Conservation (phyloP, 2,797 vertebrate genomes). For the Manis javanica region DNA sequence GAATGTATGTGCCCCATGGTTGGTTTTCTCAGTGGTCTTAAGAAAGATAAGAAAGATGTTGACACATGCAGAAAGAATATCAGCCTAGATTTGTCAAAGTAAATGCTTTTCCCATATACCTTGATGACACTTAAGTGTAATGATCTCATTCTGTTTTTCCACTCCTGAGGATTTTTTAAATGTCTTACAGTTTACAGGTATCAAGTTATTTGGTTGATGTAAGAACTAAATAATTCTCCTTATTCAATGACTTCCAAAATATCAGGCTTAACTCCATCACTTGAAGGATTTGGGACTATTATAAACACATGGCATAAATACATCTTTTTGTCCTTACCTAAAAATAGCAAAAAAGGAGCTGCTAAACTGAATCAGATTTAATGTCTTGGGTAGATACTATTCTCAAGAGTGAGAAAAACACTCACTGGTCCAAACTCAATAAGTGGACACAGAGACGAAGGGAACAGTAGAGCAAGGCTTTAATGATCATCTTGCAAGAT, state of each 20-base stretch:
- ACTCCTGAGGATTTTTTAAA: neutral
- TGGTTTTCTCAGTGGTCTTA: neutral
- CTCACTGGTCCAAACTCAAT: too few relatives aligned
- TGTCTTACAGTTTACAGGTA: neutral
- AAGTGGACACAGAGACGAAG: too few relatives aligned
- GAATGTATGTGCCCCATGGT: neutral
- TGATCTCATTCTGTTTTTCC: neutral
- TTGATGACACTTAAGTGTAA: constrained; percentile 37
- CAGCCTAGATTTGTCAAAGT: neutral
- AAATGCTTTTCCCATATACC: neutral
- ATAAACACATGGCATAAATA: neutral
- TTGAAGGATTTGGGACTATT: neutral
- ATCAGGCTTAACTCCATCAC: neutral
- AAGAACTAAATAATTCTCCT: constrained; percentile 32
- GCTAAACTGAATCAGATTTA: neutral
- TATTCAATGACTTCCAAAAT: neutral
- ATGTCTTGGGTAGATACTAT: neutral
- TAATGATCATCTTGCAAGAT: too few relatives aligned
- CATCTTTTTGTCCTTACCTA: neutral
- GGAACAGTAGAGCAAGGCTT: too few relatives aligned
- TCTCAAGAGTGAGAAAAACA: too few relatives aligned
- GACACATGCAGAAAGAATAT: neutral
- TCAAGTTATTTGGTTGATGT: neutral
- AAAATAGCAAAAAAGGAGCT: constrained; percentile 20
- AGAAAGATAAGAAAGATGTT: neutral